Conservation (phyloP, 2,888 invertebrate genomes). For the Pheosia gnoma region DNA sequence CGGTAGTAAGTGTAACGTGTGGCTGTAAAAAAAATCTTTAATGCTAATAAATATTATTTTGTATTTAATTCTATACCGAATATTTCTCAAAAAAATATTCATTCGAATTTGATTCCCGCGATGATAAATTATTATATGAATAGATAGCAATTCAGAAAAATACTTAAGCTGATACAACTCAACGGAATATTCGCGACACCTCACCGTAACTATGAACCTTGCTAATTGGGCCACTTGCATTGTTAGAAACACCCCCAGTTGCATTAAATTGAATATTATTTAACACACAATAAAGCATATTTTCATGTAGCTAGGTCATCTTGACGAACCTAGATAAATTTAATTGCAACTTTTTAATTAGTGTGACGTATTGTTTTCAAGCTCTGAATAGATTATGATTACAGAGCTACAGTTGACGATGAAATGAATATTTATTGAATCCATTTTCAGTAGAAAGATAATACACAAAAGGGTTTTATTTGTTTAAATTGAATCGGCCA, state of each 20-base stretch:
- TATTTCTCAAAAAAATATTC: too few species aligned
- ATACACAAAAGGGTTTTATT: constrained; percentile 4
- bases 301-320: constrained; percentile 11
- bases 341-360: constrained; percentile 55
- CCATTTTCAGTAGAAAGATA: constrained; percentile 5
- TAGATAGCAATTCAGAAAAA: background rate
- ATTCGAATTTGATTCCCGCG: too few species aligned
- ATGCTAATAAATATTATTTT: background rate
- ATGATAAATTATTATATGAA: background rate
- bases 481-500: background rate
- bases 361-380: constrained; percentile 42
- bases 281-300: constrained; percentile 1
- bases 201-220: constrained; percentile 26
- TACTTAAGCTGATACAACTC: background rate
- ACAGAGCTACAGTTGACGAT: constrained; percentile 10
- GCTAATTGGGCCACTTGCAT: constrained; percentile 47
- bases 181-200: constrained; percentile 21
- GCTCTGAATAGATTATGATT: constrained; percentile 32
- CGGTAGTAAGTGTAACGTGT: background rate
- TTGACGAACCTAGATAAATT: constrained; percentile 18
- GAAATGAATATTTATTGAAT: too few species aligned
- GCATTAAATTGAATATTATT: constrained; percentile 11
- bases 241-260: constrained; percentile 8
- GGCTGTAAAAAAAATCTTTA: background rate
- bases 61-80: background rate